These are phyloP conservation scores for Catharus ustulatus DNA, from an alignment of 2,797 vertebrate genomes.

Conservation along the genomic window DNA sequence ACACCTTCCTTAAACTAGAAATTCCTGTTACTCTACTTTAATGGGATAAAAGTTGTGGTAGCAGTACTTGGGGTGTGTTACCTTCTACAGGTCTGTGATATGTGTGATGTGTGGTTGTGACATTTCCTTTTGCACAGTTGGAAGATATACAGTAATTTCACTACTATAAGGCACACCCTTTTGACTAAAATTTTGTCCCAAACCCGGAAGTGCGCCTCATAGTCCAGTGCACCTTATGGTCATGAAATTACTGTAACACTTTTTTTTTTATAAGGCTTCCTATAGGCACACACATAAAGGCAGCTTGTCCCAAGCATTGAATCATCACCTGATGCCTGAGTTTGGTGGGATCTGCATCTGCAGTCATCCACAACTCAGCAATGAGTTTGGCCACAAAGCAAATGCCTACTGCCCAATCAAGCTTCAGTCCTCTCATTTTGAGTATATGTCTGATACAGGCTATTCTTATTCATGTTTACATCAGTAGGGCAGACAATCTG, in stretches of 20 bases:
- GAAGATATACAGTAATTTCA: neutral
- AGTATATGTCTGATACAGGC: neutral
- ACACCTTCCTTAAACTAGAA: neutral
- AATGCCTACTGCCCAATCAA: neutral
- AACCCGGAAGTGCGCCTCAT: too few relatives aligned
- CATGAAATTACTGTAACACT: too few relatives aligned
- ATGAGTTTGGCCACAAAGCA: neutral
- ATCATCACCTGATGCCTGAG: neutral
- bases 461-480: neutral
- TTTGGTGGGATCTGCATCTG: neutral
- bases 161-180: too few relatives aligned
- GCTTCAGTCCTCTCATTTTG: neutral
- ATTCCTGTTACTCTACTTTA: neutral
- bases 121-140: neutral
- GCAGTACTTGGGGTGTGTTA: neutral
- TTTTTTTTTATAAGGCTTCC: too few relatives aligned
- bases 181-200: too few relatives aligned
- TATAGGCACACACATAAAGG: neutral
- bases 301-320: constrained; percentile 33
- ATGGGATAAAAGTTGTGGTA: constrained; percentile 24
- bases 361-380: neutral
- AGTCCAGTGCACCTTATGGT: too few relatives aligned
- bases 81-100: neutral
- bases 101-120: neutral
- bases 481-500: neutral